A percentile compares a stretch with the other conserved stretches of the same genome.
These are phyloP conservation scores for Sinohyriopsis cumingii DNA, from an alignment of 2,888 invertebrate species.

Conservation along the genomic window DNA sequence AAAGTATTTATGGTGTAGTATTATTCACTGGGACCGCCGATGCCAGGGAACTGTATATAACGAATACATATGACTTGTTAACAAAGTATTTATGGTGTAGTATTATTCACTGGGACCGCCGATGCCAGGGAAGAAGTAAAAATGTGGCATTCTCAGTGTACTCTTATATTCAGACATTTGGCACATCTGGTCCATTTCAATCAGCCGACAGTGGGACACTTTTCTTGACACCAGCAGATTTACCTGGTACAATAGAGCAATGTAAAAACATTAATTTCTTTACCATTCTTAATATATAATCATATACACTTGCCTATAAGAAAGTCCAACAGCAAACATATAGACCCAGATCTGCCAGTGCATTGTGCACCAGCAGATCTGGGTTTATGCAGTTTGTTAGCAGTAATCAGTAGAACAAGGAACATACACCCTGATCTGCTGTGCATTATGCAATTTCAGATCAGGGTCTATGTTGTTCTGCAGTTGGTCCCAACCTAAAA, in stretches of 20 bases:
- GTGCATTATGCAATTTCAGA: too few species aligned
- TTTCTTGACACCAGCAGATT: slow-evolving; percentile 61
- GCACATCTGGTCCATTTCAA: slow-evolving; percentile 63
- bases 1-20: too few species aligned
- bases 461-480: too few species aligned
- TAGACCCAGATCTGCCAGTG: too few species aligned
- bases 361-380: too few species aligned
- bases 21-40: slow-evolving; percentile 31
- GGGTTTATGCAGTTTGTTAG: too few species aligned
- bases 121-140: slow-evolving; percentile 64
- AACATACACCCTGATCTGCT: too few species aligned
- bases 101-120: slow-evolving; percentile 21
- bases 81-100: too few species aligned
- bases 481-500: too few species aligned
- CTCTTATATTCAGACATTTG: slow-evolving; percentile 67
- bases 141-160: slow-evolving; percentile 57
- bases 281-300: background rate
- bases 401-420: too few species aligned
- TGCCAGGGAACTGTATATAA: slow-evolving; percentile 42
- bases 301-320: background rate
- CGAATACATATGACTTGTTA: too few species aligned
- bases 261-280: slow-evolving; percentile 8
- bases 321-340: background rate
- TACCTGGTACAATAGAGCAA: slow-evolving; percentile 41
- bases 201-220: slow-evolving; percentile 55